Base-by-base conservation (phyloP, 1,140 invertebrate genomes). In the Caenorhabditis tropicalis region DNA sequence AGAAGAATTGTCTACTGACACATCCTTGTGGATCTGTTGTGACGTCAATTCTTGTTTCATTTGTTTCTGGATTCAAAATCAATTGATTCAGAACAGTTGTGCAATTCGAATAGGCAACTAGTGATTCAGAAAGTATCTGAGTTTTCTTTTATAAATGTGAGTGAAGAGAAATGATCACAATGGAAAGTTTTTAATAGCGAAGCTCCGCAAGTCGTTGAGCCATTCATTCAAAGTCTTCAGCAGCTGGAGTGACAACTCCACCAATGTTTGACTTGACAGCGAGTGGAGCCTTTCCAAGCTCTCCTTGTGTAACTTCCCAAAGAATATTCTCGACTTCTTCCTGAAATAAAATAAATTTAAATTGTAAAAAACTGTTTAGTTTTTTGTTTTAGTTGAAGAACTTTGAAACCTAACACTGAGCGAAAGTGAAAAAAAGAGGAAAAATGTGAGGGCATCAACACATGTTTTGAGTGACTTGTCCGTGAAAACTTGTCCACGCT, bases 261-360 rank as follows among this genome's bases (percentile, higher is more conserved):
- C 43, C 79, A 27, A 43, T 48, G 43, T 83, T 82, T 84, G 24
- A 87, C 43, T 74, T 86, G 12, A 80, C 58, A 2, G 89, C 89
- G 12, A 70, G 51, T 0, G 90, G 90, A 27, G 90, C 90, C 80
- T 89, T 91, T 39, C 90, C 90, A 21, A 91, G 82, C 79, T 91
- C 90, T 33, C 97, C 97, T 89, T 95, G 95, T 1, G 96, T 98
- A 2, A 99, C 92, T 92, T 99, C 97, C 95, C 94, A 98, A 16
- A 99, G 92, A n/a, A 99, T 95, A 93, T 96, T 97, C 88, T 98
- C 96, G 79, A 98, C 94, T 93, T 98, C 96, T 89, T 94, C 94
- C 88, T 84, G 83, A 27, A 84, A 56, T n/a, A n/a, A n/a, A n/a
- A n/a, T n/a, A n/a, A n/a, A n/a, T n/a, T n/a, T n/a, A n/a, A n/a